Base-by-base conservation (phyloP, 2,113 vertebrate species). In the Mastomys coucha region DNA sequence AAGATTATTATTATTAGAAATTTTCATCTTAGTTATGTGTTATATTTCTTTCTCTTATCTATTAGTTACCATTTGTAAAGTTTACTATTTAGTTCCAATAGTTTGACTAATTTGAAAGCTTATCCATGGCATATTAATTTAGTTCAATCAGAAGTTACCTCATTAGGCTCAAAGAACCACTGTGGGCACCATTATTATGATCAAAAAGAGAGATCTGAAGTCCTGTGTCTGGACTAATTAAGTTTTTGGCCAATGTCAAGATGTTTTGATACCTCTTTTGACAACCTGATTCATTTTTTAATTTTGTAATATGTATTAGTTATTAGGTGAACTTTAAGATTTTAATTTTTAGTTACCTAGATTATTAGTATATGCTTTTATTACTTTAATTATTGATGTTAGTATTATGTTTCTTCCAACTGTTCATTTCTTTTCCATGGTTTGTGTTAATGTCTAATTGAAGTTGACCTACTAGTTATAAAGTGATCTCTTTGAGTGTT, bases 211-310 rank as follows among this genome's bases (percentile, higher is more conserved):
- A 53, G 31, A 39, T 31, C 12, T 33, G 10, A 96, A 63, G 4
- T 1, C 12, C 1, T 4, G 10, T 2, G 1, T 51, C 16, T 56
- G 39, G 2, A 2, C 0, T 12, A 3, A 13, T 12, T 22, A 10
- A 45, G 12, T 3, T 17, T 4, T 42, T 0, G 4, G 6, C 10
- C 12, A 82, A 69, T 17, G 33, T 75, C 78, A 88, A 80, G 28
- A 69, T 0, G 13, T 53, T 17, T 28, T 91, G 51, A 33, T 1
- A 5, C 1, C 7, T 80, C 1, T 45, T 82, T 81, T 42, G 1
- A 86, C 12, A 49, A 0, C 33, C 26, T 56, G 1, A 65, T 49
- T 90, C 69, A 51, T 28, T 24, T 8, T 88, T 78, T 65, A 60
- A 56, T 70, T 86, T 0, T 60, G 84, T n/a, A 81, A 80, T 39